Evolutionary conservation across 2,888 invertebrate genomes (phyloP).

Genomic region (Phyto melanocephala): DNA sequence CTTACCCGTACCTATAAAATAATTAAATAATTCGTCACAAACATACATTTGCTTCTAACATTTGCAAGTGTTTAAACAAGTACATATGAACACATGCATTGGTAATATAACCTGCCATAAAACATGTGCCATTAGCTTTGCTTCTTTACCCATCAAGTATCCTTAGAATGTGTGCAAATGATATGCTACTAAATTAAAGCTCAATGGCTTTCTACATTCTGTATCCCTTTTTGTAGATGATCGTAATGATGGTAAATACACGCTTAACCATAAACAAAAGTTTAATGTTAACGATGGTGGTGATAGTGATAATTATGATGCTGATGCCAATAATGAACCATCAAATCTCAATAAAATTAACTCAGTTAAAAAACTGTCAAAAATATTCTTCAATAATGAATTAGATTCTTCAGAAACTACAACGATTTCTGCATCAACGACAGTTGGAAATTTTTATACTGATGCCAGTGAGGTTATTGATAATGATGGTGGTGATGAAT

Average conservation of each 20-base stretch:
- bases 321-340: neutral
- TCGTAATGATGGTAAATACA: slow-evolving; percentile 11
- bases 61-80: neutral
- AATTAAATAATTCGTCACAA: slow-evolving; percentile 2
- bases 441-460: neutral
- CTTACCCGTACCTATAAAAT: neutral
- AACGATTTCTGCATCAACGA: neutral
- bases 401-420: slow-evolving; percentile 26
- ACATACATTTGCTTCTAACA: neutral
- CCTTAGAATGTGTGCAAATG: slow-evolving; percentile 14
- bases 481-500: slow-evolving; percentile 6
- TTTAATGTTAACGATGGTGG: neutral
- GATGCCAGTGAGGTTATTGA: neutral
- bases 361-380: slow-evolving; percentile 49
- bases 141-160: slow-evolving; percentile 12
- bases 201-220: slow-evolving; percentile 32
- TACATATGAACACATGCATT: neutral
- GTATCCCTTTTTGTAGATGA: slow-evolving; percentile 46
- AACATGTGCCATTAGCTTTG: slow-evolving; percentile 18
- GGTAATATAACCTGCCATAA: neutral
- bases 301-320: neutral
- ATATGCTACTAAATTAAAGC: slow-evolving; percentile 35
- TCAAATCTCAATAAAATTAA: slow-evolving; percentile 39
- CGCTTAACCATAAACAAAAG: neutral
- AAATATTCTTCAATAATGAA: slow-evolving; percentile 43